phyloP scores from a whole-genome alignment of 2,797 vertebrate species.

The Etheostoma perlongum region DNA sequence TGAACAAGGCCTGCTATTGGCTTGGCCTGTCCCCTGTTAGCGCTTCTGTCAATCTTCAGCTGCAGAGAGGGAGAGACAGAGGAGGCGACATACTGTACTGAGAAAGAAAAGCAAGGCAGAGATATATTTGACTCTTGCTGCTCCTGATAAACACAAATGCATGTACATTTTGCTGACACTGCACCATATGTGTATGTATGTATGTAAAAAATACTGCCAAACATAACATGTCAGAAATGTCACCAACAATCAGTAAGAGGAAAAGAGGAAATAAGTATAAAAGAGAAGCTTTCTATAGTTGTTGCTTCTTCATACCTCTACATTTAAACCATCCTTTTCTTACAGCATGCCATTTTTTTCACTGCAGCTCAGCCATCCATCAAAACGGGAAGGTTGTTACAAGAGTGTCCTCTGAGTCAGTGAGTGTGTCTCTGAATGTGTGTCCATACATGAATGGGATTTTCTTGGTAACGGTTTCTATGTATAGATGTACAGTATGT shows the following conservation, averaged over 20 bases:
- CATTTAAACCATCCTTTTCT: conserved; percentile 4
- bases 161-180: conserved; percentile 32
- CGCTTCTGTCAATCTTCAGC: conserved; percentile 49
- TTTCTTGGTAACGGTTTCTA: neutral
- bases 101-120: conserved; percentile 3
- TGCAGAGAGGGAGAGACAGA: conserved; percentile 7
- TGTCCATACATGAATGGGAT: neutral
- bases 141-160: conserved; percentile 11
- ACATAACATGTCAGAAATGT: neutral
- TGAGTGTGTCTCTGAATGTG: neutral
- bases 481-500: neutral
- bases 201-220: neutral
- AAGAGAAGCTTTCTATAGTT: neutral
- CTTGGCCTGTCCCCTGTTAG: conserved; percentile 4
- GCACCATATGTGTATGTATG: conserved; percentile 2
- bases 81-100: conserved; percentile 4
- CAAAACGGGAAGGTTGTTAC: conserved; percentile 16
- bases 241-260: neutral
- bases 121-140: neutral
- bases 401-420: conserved; percentile 2
- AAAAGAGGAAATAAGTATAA: neutral
- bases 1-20: conserved; percentile 22
- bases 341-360: neutral
- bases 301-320: conserved; percentile 5
- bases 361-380: conserved; percentile 30